Percentiles rank a stretch among this genome's conserved stretches.
These are phyloP conservation scores for Cairina moschata DNA, from an alignment of 2,113 vertebrate genomes.

Conservation along the genomic window DNA sequence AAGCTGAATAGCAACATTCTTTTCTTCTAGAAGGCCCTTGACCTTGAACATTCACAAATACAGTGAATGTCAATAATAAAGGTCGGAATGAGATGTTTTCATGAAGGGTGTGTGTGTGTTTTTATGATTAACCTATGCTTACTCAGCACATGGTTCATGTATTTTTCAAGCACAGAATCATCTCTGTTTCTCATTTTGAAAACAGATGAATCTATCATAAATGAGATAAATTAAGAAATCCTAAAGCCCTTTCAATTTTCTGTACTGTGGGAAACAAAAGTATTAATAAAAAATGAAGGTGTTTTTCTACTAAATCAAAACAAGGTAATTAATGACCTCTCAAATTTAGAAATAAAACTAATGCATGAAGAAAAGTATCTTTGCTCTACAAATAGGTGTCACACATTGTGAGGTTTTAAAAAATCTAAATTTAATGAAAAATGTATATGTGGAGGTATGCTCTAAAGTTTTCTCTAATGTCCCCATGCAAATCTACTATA, in stretches of 20 bases:
- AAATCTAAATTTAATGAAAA: neutral
- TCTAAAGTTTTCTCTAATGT: neutral
- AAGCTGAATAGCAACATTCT: neutral
- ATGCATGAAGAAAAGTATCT: neutral
- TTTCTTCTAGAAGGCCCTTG: neutral
- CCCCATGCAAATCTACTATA: neutral
- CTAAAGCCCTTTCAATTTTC: neutral
- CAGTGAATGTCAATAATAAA: neutral
- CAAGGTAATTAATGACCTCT: neutral
- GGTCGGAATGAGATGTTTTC: neutral
- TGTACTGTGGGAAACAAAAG: neutral
- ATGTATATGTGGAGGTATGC: neutral
- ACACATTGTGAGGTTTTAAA: neutral
- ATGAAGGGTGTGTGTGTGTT: neutral
- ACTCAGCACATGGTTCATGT: neutral
- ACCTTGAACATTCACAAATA: neutral
- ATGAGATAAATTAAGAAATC: neutral
- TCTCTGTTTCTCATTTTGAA: neutral
- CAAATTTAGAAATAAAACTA: conserved; percentile 1
- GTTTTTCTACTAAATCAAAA: neutral
- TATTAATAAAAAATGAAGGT: neutral
- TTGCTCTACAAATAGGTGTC: neutral
- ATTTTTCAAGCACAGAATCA: neutral
- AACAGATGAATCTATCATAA: neutral
- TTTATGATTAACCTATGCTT: neutral